These are phyloP conservation scores for Spea hammondii DNA, from an alignment of 2,797 vertebrate species.

Conservation along the genomic window DNA sequence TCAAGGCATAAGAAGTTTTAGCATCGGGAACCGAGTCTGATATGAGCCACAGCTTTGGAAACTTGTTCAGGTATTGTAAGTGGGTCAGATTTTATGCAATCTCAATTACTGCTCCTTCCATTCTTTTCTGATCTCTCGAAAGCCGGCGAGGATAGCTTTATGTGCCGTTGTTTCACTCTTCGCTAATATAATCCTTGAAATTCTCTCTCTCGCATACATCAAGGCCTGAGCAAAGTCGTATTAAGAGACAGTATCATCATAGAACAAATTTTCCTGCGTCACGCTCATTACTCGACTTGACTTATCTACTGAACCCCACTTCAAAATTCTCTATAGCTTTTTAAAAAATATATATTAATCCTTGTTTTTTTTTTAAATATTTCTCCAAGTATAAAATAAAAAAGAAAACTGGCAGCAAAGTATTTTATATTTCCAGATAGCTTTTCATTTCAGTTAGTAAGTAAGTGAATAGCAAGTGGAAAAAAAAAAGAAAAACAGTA, in stretches of 20 bases:
- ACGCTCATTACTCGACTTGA: neutral
- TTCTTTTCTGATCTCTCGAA: conserved; percentile 19
- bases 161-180: neutral
- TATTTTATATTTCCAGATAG: neutral
- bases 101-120: conserved; percentile 7
- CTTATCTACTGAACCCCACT: neutral
- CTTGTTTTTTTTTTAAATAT: neutral
- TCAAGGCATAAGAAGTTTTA: conserved; percentile 6
- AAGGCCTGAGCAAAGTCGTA: conserved; percentile 29
- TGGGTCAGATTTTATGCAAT: conserved; percentile 38
- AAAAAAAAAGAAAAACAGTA: no score
- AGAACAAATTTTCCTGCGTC: neutral
- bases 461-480: no score
- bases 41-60: neutral
- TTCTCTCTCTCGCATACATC: conserved; percentile 4
- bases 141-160: neutral
- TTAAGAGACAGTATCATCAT: neutral
- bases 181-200: conserved; percentile 9
- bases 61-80: conserved; percentile 36
- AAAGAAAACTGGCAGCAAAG: neutral
- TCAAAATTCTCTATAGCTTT: neutral
- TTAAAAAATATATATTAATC: neutral
- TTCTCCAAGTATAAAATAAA: no score
- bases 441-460: neutral
- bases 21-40: conserved; percentile 7